phyloP scores from a whole-genome alignment of 2,888 invertebrate genomes.

The Erebia ligea region DNA sequence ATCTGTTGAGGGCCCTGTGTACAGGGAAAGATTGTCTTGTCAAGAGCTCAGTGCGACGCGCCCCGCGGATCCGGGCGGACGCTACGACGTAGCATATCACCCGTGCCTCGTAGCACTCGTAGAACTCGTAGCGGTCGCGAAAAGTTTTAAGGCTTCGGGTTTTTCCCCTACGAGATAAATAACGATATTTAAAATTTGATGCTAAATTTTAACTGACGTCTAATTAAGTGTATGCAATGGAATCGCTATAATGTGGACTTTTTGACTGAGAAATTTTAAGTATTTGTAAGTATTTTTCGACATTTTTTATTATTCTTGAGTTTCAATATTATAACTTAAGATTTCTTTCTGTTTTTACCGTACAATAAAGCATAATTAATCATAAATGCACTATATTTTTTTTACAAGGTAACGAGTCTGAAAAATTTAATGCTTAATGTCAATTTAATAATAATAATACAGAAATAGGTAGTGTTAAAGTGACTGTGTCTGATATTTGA shows the following conservation, averaged over 20 bases:
- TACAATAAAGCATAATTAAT: no score
- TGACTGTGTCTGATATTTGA: no score
- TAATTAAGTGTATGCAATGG: constrained; percentile 37
- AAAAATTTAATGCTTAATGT: no score
- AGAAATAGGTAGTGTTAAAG: no score
- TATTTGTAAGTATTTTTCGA: constrained; percentile 60
- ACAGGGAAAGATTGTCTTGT: constrained; percentile 79
- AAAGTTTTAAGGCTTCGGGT: constrained; percentile 44
- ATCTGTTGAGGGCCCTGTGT: constrained; percentile 71
- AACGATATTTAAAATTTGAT: neutral
- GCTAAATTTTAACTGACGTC: constrained; percentile 21
- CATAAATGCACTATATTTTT: no score
- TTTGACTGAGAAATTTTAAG: constrained; percentile 45
- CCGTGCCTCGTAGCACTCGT: constrained; percentile 49
- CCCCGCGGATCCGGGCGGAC: constrained; percentile 69
- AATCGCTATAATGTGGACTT: constrained; percentile 37
- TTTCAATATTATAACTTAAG: neutral
- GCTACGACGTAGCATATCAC: constrained; percentile 61
- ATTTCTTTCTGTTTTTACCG: no score
- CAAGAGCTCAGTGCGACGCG: constrained; percentile 76
- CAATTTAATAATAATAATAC: no score
- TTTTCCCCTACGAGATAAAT: constrained; percentile 14
- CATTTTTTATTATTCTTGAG: neutral
- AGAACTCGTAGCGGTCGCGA: constrained; percentile 52
- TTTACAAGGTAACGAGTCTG: no score